These are phyloP conservation scores for Muscidifurax raptorellus DNA, from an alignment of 1,140 invertebrate genomes.

Conservation along the genomic window DNA sequence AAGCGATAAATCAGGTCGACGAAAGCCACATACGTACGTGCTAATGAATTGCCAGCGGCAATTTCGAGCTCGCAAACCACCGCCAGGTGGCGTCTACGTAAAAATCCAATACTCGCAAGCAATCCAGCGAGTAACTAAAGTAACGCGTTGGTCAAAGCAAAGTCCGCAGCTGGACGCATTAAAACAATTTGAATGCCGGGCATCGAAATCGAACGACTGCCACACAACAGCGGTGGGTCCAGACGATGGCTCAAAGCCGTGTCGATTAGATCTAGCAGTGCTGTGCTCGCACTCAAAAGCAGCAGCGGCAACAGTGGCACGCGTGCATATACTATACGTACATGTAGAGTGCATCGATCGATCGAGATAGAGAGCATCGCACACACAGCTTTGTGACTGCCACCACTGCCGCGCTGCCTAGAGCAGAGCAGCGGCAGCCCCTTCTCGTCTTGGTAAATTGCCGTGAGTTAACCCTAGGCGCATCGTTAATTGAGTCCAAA, in stretches of 20 bases:
- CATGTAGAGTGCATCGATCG: background rate
- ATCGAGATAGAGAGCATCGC: background rate
- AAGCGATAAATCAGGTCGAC: too few relatives aligned
- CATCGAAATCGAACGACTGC: background rate
- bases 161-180: background rate
- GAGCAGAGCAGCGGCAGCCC: background rate
- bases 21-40: too few relatives aligned
- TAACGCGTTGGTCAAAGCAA: background rate
- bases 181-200: background rate
- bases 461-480: slow-evolving; percentile 17
- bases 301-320: background rate
- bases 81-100: too few relatives aligned
- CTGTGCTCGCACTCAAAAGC: background rate
- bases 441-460: slow-evolving; percentile 27
- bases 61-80: too few relatives aligned
- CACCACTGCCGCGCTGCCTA: background rate
- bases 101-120: too few relatives aligned
- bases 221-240: background rate
- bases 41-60: too few relatives aligned
- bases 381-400: background rate
- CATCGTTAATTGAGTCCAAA: slow-evolving; percentile 44
- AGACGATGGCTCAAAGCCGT: background rate
- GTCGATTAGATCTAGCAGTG: background rate
- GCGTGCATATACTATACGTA: background rate
- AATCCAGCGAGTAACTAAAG: background rate